phyloP scores from a whole-genome alignment of 2,797 vertebrate species.

The Sebastiscus albofasciatus region DNA sequence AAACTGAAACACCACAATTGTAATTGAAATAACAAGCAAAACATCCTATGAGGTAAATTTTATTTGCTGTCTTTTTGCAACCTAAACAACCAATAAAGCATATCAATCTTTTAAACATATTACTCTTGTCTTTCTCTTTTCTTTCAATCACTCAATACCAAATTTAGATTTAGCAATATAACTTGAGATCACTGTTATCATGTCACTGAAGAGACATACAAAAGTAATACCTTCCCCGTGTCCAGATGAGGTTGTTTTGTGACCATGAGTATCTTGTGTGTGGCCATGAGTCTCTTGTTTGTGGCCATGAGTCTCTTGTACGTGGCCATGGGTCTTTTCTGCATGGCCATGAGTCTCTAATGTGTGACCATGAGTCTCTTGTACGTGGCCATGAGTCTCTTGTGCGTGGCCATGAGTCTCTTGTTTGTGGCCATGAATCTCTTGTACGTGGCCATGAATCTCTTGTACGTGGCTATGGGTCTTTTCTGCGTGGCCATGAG shows the following conservation, averaged over 20 bases:
- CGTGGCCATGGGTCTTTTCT: no score
- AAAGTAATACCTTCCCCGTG: background rate
- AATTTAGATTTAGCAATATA: background rate
- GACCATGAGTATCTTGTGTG: background rate
- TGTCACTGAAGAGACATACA: background rate
- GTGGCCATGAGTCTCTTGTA: no score
- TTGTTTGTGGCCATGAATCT: no score
- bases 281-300: no score
- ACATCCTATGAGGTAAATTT: background rate
- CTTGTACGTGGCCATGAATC: no score
- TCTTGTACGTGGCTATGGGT: no score
- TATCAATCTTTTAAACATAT: background rate
- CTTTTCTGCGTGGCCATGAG: no score
- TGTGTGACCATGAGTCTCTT: no score
- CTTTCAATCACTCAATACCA: background rate
- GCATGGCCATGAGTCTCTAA: no score
- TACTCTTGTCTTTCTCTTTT: background rate
- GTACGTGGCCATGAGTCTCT: no score
- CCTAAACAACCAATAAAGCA: background rate
- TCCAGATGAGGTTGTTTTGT: background rate
- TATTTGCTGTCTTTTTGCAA: background rate
- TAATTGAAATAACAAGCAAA: background rate
- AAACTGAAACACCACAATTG: slow-evolving; percentile 6
- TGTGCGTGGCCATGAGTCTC: no score
- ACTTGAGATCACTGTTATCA: background rate